A percentile compares a stretch with the other conserved stretches of the same genome.
Conservation (phyloP, 1,140 invertebrate genomes). For the Nasonia vitripennis region DNA sequence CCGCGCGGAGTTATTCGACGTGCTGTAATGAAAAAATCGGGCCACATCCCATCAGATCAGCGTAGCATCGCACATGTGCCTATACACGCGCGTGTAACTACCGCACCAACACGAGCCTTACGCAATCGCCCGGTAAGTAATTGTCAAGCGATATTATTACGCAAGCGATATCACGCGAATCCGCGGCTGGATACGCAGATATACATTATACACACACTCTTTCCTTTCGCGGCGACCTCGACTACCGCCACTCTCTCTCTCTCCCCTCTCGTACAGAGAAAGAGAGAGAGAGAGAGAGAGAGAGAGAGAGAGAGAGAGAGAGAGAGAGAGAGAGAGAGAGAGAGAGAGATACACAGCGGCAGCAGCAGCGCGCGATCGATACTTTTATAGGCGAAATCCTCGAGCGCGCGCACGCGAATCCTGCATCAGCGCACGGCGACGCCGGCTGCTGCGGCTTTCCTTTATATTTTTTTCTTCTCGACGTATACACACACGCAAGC, state of each 20-base stretch:
- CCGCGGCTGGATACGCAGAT: neutral
- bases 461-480: neutral
- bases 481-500: no score
- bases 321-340: no score
- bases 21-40: no score
- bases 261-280: neutral
- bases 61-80: no score
- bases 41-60: no score
- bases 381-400: neutral
- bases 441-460: neutral
- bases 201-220: neutral
- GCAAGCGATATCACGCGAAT: neutral
- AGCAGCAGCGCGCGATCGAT: neutral
- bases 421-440: no score
- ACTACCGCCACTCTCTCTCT: neutral
- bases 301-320: no score
- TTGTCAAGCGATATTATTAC: conserved; percentile 6
- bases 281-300: no score
- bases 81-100: neutral
- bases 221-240: neutral
- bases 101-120: neutral
- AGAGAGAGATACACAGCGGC: neutral
- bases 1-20: no score
- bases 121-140: neutral
- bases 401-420: neutral